Conservation (phyloP, 2,888 invertebrate genomes). For the Anarsia innoxiella region DNA sequence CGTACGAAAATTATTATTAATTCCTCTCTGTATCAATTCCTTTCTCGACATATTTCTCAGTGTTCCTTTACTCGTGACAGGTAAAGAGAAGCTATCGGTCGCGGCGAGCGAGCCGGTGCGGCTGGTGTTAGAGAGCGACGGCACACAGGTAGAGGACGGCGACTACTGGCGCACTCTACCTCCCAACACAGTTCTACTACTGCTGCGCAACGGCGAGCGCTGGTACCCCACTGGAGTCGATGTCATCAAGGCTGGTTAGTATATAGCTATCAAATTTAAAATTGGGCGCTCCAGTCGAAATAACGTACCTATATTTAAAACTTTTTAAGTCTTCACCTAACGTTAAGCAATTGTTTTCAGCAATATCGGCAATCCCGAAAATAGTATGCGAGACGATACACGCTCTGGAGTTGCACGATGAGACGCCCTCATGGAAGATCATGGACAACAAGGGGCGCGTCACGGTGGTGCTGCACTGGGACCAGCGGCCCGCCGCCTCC, state of each 20-base stretch:
- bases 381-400: conserved; percentile 98
- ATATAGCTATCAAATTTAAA: neutral
- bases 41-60: too few relatives aligned
- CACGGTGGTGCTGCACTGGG: conserved; percentile 97
- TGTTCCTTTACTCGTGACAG: too few relatives aligned
- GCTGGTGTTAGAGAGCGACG: conserved; percentile 95
- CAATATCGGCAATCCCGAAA: conserved; percentile 95
- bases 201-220: conserved; percentile 92
- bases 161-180: conserved; percentile 96
- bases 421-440: conserved; percentile 98
- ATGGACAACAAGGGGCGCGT: conserved; percentile 98
- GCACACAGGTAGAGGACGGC: conserved; percentile 97
- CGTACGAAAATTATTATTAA: too few relatives aligned
- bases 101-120: conserved; percentile 90
- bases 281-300: too few relatives aligned
- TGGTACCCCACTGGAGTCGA: conserved; percentile 96
- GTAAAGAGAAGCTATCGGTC: conserved; percentile 93
- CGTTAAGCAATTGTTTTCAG: conserved; percentile 68
- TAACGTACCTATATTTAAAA: too few relatives aligned
- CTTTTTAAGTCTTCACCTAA: too few relatives aligned
- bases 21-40: too few relatives aligned
- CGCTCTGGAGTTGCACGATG: conserved; percentile 95
- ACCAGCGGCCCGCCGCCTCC: conserved; percentile 86
- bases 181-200: conserved; percentile 91
- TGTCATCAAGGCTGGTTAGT: conserved; percentile 93